These are phyloP conservation scores for Diplogasteroides magnus DNA, from an alignment of 1,140 invertebrate genomes.

Conservation along the genomic window DNA sequence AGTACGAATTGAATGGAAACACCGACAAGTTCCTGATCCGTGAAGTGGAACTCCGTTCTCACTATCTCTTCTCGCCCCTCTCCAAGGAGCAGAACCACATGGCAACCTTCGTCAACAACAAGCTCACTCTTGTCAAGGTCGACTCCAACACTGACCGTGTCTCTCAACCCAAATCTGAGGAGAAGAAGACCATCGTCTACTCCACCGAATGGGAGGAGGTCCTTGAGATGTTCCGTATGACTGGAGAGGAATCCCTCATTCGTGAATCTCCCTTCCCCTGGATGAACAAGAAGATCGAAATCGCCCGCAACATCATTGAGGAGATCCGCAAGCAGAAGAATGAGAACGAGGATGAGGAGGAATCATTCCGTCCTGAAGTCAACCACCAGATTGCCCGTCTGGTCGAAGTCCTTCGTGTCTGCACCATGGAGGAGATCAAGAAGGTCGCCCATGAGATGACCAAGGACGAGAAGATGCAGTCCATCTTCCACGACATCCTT, in stretches of 20 bases:
- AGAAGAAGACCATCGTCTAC: conserved; percentile 19
- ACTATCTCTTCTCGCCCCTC: conserved; percentile 19
- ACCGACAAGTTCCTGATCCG: conserved; percentile 8
- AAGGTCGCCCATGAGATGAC: conserved; percentile 27
- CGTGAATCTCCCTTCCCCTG: not conserved
- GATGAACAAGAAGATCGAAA: conserved; percentile 11
- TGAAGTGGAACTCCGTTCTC: conserved; percentile 14
- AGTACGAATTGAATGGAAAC: conserved; percentile 11
- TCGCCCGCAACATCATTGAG: conserved; percentile 21
- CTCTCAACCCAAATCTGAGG: conserved; percentile 4
- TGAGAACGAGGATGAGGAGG: conserved; percentile 4
- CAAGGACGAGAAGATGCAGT: conserved; percentile 19
- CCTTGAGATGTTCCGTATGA: conserved; percentile 28
- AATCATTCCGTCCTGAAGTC: conserved; percentile 15
- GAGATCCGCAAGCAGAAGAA: conserved; percentile 18
- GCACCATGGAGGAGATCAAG: conserved; percentile 22
- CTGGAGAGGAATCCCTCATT: conserved; percentile 32
- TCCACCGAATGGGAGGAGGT: conserved; percentile 13
- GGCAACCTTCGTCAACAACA: conserved; percentile 4
- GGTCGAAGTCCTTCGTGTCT: conserved; percentile 27
- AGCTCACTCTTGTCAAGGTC: conserved; percentile 8
- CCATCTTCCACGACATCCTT: conserved; percentile 24
- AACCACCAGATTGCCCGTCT: conserved; percentile 31
- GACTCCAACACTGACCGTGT: no score
- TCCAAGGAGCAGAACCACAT: conserved; percentile 12